Evolutionary conservation across 2,888 invertebrate genomes (phyloP).

Genomic region (Nasonia oneida): DNA sequence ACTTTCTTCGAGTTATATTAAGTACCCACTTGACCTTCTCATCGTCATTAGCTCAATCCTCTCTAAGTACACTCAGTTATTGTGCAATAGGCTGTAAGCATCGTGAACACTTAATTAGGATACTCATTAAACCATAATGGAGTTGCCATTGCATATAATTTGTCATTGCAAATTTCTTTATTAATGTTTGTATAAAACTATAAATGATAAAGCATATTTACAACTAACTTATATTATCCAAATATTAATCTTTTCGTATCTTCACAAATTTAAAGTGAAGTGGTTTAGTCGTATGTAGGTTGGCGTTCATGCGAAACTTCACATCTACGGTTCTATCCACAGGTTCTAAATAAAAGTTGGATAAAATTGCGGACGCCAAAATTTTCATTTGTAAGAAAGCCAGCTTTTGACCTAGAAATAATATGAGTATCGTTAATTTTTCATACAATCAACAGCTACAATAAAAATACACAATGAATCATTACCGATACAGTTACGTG

Average conservation of each 20-base stretch:
- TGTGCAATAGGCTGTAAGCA: not conserved
- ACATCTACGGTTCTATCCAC: conserved; percentile 16
- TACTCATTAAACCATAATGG: not conserved
- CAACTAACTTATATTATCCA: not conserved
- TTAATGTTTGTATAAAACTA: too few relatives aligned
- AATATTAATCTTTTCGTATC: not conserved
- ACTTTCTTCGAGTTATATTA: not conserved
- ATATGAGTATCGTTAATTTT: not conserved
- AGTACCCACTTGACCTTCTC: not conserved
- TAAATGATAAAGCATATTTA: too few relatives aligned
- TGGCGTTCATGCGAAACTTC: not conserved
- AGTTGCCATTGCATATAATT: not conserved
- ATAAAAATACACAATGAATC: not conserved
- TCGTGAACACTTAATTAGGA: not conserved
- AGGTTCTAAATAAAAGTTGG: conserved; percentile 62
- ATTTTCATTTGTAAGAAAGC: conserved; percentile 61
- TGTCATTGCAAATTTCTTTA: too few relatives aligned
- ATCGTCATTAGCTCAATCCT: not conserved
- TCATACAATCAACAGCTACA: not conserved
- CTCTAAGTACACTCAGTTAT: not conserved
- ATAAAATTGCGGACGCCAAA: conserved; percentile 61
- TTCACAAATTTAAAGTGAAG: not conserved
- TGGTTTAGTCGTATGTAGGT: not conserved
- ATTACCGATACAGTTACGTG: not conserved
- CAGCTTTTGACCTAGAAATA: conserved; percentile 48